Base-by-base conservation (phyloP, 2,113 vertebrate genomes). In the Alethe castanea region DNA sequence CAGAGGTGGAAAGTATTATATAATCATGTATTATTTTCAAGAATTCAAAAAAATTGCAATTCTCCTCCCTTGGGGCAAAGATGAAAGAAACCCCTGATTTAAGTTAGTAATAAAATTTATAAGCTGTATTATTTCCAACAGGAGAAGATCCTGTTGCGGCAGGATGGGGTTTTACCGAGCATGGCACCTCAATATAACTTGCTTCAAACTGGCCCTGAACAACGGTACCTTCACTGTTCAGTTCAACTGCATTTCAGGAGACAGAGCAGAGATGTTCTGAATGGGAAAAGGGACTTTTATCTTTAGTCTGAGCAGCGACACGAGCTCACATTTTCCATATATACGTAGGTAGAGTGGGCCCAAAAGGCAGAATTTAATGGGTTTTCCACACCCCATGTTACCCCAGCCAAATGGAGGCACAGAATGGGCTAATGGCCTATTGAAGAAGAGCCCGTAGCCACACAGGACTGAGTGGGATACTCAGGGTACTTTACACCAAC, bases 381-480 rank as follows among this genome's bases (percentile, higher is more conserved):
- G n/a, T 45, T 60, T 66, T 66, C 33, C 61, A 17, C 8, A 38
- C 2, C 26, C 52, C 52, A 6, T 19, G 9, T 14, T 17, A 33
- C 3, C 24, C 7, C 61, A 60, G 45, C 5, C 15, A 66, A 59
- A 45, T 3, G 60, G 35, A 35, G 15, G 24, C 52, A 33, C 18
- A 29, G 15, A n/a, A 24, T 2, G 52, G 23, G 33, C 22, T 57
- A 33, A 42, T 14, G 77, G 60, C 12, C 69, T 17, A 29, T 53
- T 53, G 45, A 14, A 20, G 73, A 81, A 23, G 50, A 56, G 42
- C 57, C 35, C 14, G 2, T 31, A 57, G 35, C 36, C 33, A 50
- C 9, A 35, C 9, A 4, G 0, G 29, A 5, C 19, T 11, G 44
- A 38, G 22, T 2, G 9, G 19, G 12, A 62, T 3, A 10, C 14